These are phyloP conservation scores for Palythoa grandiflora DNA, from an alignment of 92 coral and sea anemone species.

Conservation along the genomic window DNA sequence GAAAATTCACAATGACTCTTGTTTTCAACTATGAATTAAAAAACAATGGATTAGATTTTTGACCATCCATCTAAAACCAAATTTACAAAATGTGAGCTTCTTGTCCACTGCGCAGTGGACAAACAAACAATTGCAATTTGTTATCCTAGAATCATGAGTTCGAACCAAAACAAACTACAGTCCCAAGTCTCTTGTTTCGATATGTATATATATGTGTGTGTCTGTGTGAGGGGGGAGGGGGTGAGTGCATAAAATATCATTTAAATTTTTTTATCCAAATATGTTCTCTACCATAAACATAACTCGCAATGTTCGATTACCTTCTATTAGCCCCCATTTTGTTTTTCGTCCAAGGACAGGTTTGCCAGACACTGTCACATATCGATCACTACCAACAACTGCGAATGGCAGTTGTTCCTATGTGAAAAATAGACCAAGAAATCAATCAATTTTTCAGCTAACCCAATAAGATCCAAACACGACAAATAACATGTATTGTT, in stretches of 20 bases:
- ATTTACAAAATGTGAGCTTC: neutral
- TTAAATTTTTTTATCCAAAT: no score
- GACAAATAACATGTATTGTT: no score
- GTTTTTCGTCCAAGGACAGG: constrained; percentile 96
- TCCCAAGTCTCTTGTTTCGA: no score
- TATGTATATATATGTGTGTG: no score
- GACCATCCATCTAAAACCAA: neutral
- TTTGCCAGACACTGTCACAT: constrained; percentile 94
- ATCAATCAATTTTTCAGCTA: neutral
- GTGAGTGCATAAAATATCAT: no score
- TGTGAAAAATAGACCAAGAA: neutral
- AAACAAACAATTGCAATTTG: no score
- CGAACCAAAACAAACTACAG: no score
- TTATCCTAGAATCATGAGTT: no score
- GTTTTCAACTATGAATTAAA: constrained; percentile 90
- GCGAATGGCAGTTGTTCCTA: constrained; percentile 99
- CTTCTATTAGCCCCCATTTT: constrained; percentile 96
- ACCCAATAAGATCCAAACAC: no score
- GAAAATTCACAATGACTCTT: constrained; percentile 98
- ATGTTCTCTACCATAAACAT: neutral
- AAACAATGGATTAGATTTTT: neutral
- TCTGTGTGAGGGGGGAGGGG: no score
- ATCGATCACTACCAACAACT: constrained; percentile 96
- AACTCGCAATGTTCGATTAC: constrained; percentile 28
- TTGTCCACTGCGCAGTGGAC: neutral